Base-by-base conservation (phyloP, 1,140 invertebrate genomes). In the Zophobas atratus region DNA sequence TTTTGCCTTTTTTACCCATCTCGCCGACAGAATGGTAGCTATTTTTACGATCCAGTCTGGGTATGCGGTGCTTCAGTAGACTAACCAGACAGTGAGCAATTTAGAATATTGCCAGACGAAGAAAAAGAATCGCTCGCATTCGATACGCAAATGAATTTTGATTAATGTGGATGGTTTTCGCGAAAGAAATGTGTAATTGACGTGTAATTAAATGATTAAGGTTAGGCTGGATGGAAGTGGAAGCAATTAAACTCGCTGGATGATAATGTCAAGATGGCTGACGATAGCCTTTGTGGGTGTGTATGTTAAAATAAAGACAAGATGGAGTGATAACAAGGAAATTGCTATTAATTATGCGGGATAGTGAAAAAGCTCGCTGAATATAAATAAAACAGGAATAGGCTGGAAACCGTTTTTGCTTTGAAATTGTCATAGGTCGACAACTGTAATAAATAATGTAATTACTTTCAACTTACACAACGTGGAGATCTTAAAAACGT, bases 31-130 rank as follows among this genome's bases (percentile, higher is more conserved):
- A 72, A 72, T 72, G 70, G 70, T 32, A 72, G 70, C 70, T 72
- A 72, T 72, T 72, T 72, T 72, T 72, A 72, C 51, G 70, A 55
- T 2, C 70, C 33, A 51, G 70, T 72, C 70, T 72, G 70, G 48
- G 48, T 72, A 72, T 72, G 70, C 36, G 38, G 70, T 51, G 34
- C 41, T 72, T 67, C 43, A 43, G 60, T 20, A 38, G 60, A 39
- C 38, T 67, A 67, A 39, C 60, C 60, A 67, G 60, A 67, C 60
- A 67, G 39, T 39, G 39, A 43, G 38, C 39, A 67, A 67, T 43
- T 67, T 43, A 41, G 38, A 43, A 67, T 36, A 67, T 36, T 33
- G 32, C 33, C 60, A n/a, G 1, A 36, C 5, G 35, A 60, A 35
- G 33, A 60, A 60, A 39, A 60, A 35, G 38, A 60, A 8, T 46